phyloP scores from a whole-genome alignment of 2,113 vertebrate species.

The Electrona antarctica region DNA sequence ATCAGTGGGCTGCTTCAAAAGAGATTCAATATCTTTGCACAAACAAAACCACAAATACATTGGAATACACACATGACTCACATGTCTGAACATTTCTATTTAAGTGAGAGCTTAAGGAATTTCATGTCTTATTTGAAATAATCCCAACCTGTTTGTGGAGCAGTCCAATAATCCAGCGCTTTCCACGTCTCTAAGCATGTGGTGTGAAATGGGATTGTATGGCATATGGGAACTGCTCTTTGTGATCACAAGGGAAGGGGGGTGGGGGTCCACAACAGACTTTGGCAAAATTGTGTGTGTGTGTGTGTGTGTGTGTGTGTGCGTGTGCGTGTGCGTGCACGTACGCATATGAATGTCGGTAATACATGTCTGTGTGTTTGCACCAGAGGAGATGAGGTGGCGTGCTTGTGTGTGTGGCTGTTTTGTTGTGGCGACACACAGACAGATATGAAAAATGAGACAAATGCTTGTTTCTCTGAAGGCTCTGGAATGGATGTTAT shows the following conservation, averaged over 20 bases:
- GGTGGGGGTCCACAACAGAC: conserved; percentile 25
- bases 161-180: conserved; percentile 2
- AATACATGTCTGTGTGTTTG: conserved; percentile 25
- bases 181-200: background rate
- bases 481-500: conserved; percentile 67
- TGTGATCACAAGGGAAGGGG: conserved; percentile 63
- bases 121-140: conserved; percentile 64
- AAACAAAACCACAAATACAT: no score
- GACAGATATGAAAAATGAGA: conserved; percentile 69
- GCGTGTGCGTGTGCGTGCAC: conserved; percentile 24
- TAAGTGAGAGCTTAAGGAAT: conserved; percentile 37
- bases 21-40: no score
- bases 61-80: no score
- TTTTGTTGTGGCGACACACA: conserved; percentile 12
- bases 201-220: conserved; percentile 68
- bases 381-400: background rate
- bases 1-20: no score
- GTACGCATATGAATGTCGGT: conserved; percentile 1
- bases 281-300: conserved; percentile 3
- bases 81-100: no score
- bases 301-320: conserved; percentile 19
- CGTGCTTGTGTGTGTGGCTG: no score
- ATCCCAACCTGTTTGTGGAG: conserved; percentile 44
- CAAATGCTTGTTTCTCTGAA: conserved; percentile 70
- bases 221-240: conserved; percentile 69